Evolutionary conservation across 2,888 invertebrate genomes (phyloP).

Genomic region (Lamellibrachia columna): DNA sequence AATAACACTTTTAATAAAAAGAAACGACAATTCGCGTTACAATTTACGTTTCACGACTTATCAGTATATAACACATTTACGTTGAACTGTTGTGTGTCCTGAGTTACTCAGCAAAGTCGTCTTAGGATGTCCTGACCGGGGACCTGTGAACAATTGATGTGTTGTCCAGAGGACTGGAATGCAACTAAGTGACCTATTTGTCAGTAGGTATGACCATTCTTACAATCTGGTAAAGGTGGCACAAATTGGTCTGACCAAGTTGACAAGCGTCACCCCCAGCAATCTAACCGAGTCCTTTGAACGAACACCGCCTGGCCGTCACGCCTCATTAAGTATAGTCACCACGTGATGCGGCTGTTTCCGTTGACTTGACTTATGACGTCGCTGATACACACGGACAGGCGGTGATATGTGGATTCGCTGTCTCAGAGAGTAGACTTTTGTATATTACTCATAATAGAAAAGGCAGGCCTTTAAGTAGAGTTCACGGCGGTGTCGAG

Average conservation of each 20-base stretch:
- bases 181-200: background rate
- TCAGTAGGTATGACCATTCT: background rate
- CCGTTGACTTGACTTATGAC: background rate
- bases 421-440: background rate
- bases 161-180: background rate
- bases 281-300: background rate
- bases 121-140: background rate
- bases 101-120: background rate
- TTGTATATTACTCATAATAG: conserved; percentile 9
- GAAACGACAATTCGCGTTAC: too few species aligned
- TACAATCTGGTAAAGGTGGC: background rate
- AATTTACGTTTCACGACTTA: too few species aligned
- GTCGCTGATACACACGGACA: background rate
- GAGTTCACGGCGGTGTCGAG: background rate
- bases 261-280: background rate
- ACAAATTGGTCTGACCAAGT: background rate
- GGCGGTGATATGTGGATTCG: background rate
- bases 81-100: too few species aligned
- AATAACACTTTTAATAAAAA: too few species aligned
- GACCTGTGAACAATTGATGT: background rate
- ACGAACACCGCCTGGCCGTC: background rate
- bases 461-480: background rate
- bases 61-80: too few species aligned
- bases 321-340: background rate
- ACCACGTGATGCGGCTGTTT: background rate